These are phyloP conservation scores for Neuroterus valhalla DNA, from an alignment of 1,140 invertebrate genomes.

Conservation along the genomic window DNA sequence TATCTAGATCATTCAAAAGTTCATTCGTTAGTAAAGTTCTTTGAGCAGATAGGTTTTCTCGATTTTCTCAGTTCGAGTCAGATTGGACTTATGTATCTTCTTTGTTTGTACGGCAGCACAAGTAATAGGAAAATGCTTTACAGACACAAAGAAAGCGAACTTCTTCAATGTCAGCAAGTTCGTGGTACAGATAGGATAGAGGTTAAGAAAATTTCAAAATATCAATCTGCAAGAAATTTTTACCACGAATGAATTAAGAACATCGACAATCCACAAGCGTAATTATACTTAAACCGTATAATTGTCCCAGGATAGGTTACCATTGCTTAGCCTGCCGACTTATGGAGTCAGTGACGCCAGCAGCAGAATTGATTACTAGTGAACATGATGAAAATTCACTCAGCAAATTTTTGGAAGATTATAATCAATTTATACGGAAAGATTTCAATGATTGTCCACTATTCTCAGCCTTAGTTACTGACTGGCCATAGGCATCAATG, in stretches of 20 bases:
- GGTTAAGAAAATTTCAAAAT: background rate
- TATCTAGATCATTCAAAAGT: too few relatives aligned
- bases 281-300: conserved; percentile 27
- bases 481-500: conserved; percentile 37
- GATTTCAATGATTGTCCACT: conserved; percentile 30
- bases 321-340: conserved; percentile 5
- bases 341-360: conserved; percentile 15
- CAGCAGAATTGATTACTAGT: conserved; percentile 33
- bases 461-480: conserved; percentile 15
- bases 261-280: conserved; percentile 30
- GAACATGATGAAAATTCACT: conserved; percentile 35
- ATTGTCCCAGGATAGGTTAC: conserved; percentile 29
- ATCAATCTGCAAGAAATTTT: background rate
- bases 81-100: too few relatives aligned
- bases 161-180: background rate
- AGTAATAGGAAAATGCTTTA: background rate
- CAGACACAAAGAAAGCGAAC: background rate
- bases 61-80: too few relatives aligned
- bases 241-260: background rate
- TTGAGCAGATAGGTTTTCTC: too few relatives aligned
- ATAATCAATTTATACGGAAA: background rate
- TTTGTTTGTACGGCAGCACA: background rate
- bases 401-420: conserved; percentile 30
- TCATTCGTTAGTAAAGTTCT: too few relatives aligned
- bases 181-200: background rate